Evolutionary conservation across 2,888 invertebrate species (phyloP).

Genomic region (Cephalotes varians): DNA sequence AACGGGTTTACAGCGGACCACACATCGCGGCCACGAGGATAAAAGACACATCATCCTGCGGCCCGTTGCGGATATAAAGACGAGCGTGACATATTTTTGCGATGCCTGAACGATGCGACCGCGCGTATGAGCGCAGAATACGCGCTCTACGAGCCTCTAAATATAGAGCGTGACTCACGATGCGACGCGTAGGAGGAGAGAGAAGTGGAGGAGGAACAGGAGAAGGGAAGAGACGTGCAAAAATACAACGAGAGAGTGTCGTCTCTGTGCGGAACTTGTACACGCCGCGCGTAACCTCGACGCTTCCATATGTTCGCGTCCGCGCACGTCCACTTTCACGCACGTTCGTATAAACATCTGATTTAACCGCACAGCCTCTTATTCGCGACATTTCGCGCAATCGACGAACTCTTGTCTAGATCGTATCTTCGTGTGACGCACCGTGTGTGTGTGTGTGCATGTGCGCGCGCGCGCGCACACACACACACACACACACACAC

Average conservation of each 20-base stretch:
- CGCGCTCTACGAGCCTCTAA: conserved; percentile 72
- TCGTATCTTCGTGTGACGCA: conserved; percentile 12
- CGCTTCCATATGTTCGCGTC: conserved; percentile 54
- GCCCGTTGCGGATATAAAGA: conserved; percentile 78
- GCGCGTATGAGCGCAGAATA: conserved; percentile 56
- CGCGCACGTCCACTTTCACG: conserved; percentile 61
- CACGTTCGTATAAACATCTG: conserved; percentile 46
- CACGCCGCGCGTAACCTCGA: conserved; percentile 59
- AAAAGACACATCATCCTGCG: conserved; percentile 72
- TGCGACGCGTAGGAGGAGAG: conserved; percentile 52
- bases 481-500: no score
- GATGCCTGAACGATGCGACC: conserved; percentile 62
- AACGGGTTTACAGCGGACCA: conserved; percentile 72
- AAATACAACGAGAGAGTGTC: conserved; percentile 73
- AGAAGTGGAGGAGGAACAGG: conserved; percentile 39
- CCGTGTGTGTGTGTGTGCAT: no score
- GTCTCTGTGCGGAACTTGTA: conserved; percentile 66
- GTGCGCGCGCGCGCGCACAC: no score
- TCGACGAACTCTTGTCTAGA: not conserved
- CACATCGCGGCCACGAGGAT: conserved; percentile 74
- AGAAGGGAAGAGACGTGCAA: conserved; percentile 68
- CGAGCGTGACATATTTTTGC: conserved; percentile 83
- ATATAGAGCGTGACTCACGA: conserved; percentile 77
- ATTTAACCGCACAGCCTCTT: conserved; percentile 29
- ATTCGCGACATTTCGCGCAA: conserved; percentile 24